phyloP scores from a whole-genome alignment of 2,113 vertebrate genomes.

The Myotis brandtii region DNA sequence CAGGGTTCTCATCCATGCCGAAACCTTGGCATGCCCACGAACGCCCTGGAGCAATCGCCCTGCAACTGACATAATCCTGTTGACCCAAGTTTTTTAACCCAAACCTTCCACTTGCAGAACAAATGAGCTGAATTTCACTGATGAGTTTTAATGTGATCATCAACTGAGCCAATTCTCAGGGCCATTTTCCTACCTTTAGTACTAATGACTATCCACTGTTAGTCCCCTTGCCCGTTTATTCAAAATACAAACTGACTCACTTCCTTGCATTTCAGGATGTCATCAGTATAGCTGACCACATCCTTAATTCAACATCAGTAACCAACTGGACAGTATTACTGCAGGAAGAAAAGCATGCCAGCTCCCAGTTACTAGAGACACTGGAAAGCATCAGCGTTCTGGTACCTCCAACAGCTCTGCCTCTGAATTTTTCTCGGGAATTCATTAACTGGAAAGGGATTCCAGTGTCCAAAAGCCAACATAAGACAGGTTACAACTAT shows the following conservation, averaged over 20 bases:
- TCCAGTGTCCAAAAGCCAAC: conserved; percentile 57
- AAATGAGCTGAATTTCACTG: background rate
- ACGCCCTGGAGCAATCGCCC: no score
- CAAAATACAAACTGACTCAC: conserved; percentile 25
- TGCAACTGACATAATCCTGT: background rate
- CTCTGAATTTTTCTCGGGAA: conserved; percentile 68
- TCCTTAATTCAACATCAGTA: conserved; percentile 63
- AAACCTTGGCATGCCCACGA: background rate
- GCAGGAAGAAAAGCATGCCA: background rate
- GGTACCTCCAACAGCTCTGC: conserved; percentile 58
- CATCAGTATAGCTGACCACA: conserved; percentile 63
- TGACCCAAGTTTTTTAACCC: background rate
- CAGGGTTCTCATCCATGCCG: background rate
- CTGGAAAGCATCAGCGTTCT: conserved; percentile 72
- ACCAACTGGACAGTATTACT: conserved; percentile 69
- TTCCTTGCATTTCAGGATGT: conserved; percentile 71
- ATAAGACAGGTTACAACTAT: conserved; percentile 76
- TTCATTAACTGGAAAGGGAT: conserved; percentile 84
- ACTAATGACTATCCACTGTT: background rate
- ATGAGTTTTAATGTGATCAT: background rate
- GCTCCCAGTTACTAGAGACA: conserved; percentile 64
- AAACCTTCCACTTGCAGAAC: background rate
- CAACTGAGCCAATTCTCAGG: background rate
- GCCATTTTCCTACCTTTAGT: background rate
- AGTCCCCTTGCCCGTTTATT: background rate